phyloP scores from a whole-genome alignment of 2,113 vertebrate species.

The Equus quagga region DNA sequence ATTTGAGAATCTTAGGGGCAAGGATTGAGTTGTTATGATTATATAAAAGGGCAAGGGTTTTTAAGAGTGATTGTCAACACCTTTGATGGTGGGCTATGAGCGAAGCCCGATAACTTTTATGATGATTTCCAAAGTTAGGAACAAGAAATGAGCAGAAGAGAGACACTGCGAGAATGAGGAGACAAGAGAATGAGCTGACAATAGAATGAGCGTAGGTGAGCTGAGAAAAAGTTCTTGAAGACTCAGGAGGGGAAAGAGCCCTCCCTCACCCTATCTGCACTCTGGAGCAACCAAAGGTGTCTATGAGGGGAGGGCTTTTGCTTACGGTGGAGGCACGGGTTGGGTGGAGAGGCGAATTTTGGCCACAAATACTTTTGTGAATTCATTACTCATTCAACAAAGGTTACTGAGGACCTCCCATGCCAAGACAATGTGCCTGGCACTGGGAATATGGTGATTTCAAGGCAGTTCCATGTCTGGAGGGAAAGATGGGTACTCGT shows the following conservation, averaged over 20 bases:
- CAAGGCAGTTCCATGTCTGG: neutral
- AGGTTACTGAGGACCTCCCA: neutral
- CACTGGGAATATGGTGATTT: too few relatives aligned
- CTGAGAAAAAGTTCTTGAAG: neutral
- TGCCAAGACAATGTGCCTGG: neutral
- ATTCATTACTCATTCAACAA: neutral
- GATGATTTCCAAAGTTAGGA: neutral
- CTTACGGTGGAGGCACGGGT: neutral
- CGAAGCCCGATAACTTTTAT: neutral
- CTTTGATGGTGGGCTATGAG: neutral
- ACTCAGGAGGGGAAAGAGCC: neutral
- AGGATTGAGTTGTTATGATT: neutral
- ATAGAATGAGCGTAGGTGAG: neutral
- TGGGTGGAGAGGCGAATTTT: neutral
- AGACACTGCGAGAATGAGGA: neutral
- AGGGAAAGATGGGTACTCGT: neutral
- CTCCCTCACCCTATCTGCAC: fast-evolving
- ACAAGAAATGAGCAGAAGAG: neutral
- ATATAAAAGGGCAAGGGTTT: neutral
- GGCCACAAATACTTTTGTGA: neutral
- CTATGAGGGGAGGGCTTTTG: neutral
- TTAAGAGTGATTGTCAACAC: neutral
- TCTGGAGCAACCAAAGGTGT: neutral
- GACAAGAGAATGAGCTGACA: neutral
- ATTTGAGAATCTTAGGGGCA: neutral